Conservation (phyloP, 2,797 vertebrate species). For the Sus cebifrons region DNA sequence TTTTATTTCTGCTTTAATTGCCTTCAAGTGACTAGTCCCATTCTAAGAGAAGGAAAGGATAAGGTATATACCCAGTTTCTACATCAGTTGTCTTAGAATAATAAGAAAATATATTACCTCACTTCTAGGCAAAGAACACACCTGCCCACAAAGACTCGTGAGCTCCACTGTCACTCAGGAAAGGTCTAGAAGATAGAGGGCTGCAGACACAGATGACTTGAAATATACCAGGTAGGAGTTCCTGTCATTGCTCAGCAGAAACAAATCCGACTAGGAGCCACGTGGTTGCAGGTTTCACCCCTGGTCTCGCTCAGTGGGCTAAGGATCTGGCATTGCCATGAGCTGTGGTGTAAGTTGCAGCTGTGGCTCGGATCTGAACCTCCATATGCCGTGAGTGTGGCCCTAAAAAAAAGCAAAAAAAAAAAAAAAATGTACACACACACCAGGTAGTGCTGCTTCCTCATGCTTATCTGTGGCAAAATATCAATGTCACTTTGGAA, state of each 20-base stretch:
- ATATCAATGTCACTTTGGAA: background rate
- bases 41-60: background rate
- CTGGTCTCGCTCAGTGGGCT: too few relatives aligned
- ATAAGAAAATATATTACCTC: background rate
- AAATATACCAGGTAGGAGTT: too few relatives aligned
- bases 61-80: background rate
- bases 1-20: background rate
- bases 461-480: background rate
- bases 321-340: too few relatives aligned
- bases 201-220: background rate
- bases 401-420: too few relatives aligned
- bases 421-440: too few relatives aligned
- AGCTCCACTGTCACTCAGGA: background rate
- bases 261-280: too few relatives aligned
- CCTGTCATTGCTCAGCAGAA: too few relatives aligned
- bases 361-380: too few relatives aligned
- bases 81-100: background rate
- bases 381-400: too few relatives aligned
- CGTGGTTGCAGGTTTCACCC: too few relatives aligned
- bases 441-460: background rate
- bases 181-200: background rate
- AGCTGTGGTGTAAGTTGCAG: too few relatives aligned
- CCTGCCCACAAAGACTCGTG: background rate
- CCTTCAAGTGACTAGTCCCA: background rate
- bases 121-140: background rate